Evolutionary conservation across 1,140 invertebrate species (phyloP), one percentile per base, ranked within the genome.

Genomic region (Armadillidium nasatum): DNA sequence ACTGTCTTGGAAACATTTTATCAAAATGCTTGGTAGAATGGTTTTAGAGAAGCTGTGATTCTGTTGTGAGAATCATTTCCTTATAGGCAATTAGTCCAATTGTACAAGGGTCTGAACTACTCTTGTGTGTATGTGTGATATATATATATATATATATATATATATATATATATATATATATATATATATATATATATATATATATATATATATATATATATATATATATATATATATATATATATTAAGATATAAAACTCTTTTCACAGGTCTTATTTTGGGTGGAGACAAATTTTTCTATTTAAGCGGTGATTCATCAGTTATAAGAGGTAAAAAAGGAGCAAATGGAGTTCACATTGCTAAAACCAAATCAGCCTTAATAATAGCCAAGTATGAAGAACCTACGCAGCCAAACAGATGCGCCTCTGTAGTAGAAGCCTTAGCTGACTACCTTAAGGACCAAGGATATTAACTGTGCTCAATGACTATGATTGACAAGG

Each of bases 281-380:
- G 72, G 21, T 0, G 76, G 76, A 54, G 71, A 69, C 10, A 72
- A 67, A 22, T 77, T 22, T 54, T 22, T 77, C 0, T 77, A 43
- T 54, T 44, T 77, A 54, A 74, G 76, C 11, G 76, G 72, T 15
- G 73, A 72, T 10, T 69, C 71, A 11, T 22, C 50, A 4, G 44
- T 50, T n/a, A 15, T 77, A 11, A 10, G 76, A 69, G 76, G 66
- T 7, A 74, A 74, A 46, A 77, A 77, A 60, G 72, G 68, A 44
- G 50, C 46, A 10, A 45, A 44, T 21, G 71, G 71, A 7, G n/a
- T 77, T 9, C 76, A 77, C 72, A 69, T 77, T 7, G 60, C 76
- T 3, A 77, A 77, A 66, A 77, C 76, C 13, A 77, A 77, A 23
- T 74, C 76, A 10, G 76, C 76, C 23, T 22, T 77, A 13, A 73